phyloP scores from a whole-genome alignment of 2,113 vertebrate species.

The Psilopsiagon aymara region DNA sequence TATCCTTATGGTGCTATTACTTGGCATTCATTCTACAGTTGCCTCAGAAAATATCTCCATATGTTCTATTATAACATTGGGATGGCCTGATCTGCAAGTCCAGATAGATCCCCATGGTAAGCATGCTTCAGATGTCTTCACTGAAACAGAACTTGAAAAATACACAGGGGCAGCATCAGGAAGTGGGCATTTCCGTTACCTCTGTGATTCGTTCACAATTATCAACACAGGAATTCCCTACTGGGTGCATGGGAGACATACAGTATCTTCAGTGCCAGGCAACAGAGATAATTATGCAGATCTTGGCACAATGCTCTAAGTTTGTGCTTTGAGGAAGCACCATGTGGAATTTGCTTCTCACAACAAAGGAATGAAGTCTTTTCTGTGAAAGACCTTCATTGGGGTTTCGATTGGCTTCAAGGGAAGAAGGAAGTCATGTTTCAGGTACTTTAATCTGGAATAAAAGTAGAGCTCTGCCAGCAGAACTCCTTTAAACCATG shows the following conservation, averaged over 20 bases:
- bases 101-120: background rate
- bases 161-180: background rate
- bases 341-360: conserved; percentile 3
- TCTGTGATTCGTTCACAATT: conserved; percentile 55
- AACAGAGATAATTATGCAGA: conserved; percentile 40
- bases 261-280: conserved; percentile 19
- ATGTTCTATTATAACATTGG: background rate
- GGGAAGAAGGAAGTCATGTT: background rate
- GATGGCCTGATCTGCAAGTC: background rate
- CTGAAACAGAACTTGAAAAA: conserved; percentile 20
- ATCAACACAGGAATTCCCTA: conserved; percentile 29
- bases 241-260: background rate
- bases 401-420: conserved; percentile 2
- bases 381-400: background rate
- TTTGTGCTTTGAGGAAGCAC: conserved; percentile 16
- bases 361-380: conserved; percentile 4
- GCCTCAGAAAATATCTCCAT: background rate
- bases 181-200: background rate
- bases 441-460: conserved; percentile 1
- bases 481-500: background rate
- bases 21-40: background rate
- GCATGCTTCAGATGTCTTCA: background rate
- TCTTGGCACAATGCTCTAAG: conserved; percentile 16
- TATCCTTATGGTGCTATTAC: background rate
- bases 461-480: background rate